These are phyloP conservation scores for Galerucella pusilla DNA, from an alignment of 2,888 invertebrate species.

Conservation along the genomic window DNA sequence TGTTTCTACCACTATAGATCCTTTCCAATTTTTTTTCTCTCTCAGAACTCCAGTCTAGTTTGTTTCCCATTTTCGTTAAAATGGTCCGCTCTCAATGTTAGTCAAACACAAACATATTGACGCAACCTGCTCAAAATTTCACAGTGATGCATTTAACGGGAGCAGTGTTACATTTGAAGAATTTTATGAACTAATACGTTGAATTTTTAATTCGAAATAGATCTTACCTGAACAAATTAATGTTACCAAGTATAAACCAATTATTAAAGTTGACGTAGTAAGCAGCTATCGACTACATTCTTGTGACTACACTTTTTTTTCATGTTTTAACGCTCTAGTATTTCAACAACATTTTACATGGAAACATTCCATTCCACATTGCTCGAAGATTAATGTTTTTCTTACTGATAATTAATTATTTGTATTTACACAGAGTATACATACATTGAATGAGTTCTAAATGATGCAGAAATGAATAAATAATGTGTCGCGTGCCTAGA, in stretches of 20 bases:
- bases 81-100: too few relatives aligned
- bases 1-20: too few relatives aligned
- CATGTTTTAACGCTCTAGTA: background rate
- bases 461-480: conserved; percentile 21
- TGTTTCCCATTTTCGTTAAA: too few relatives aligned
- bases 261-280: too few relatives aligned
- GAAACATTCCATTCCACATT: conserved; percentile 12
- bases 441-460: conserved; percentile 11
- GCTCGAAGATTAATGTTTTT: conserved; percentile 10
- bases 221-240: background rate
- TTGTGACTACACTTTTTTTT: background rate
- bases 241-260: background rate
- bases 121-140: too few relatives aligned
- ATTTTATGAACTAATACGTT: too few relatives aligned
- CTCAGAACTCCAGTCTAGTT: too few relatives aligned
- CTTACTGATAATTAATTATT: conserved; percentile 18
- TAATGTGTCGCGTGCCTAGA: conserved; percentile 24
- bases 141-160: too few relatives aligned
- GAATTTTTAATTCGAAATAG: background rate
- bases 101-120: too few relatives aligned
- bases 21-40: too few relatives aligned
- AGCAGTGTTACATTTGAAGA: too few relatives aligned
- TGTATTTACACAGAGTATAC: conserved; percentile 11
- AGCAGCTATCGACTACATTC: background rate
- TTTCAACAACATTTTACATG: conserved; percentile 8